Percentiles rank a stretch among this genome's conserved stretches.
phyloP scores from a whole-genome alignment of 2,797 vertebrate genomes.

The Ceyx erithaca region DNA sequence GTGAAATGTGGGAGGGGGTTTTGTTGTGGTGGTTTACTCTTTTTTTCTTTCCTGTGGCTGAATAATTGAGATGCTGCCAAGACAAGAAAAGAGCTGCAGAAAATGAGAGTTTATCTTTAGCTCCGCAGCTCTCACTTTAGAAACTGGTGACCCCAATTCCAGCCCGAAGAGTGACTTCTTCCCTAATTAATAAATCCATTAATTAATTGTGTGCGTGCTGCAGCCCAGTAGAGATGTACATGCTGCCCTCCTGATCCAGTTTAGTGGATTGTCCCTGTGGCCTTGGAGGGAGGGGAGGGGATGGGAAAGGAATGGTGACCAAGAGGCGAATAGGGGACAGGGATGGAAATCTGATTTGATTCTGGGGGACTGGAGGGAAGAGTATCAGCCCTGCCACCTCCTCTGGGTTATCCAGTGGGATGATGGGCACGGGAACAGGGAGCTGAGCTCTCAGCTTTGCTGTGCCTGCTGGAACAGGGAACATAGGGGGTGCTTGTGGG shows the following conservation, averaged over 20 bases:
- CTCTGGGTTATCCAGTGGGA: not conserved
- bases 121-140: conserved; percentile 76
- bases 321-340: not conserved
- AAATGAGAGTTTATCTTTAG: conserved; percentile 80
- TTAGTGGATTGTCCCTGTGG: conserved; percentile 51
- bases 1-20: not conserved
- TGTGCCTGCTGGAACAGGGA: not conserved
- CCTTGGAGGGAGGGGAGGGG: accelerated
- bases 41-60: not conserved
- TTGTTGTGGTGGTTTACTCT: not conserved
- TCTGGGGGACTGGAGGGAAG: not conserved
- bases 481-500: accelerated
- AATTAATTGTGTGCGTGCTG: conserved; percentile 78
- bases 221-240: conserved; percentile 66
- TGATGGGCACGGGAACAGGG: accelerated
- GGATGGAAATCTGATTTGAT: not conserved
- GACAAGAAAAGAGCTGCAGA: conserved; percentile 51
- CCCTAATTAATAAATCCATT: conserved; percentile 83
- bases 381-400: not conserved
- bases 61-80: conserved; percentile 71
- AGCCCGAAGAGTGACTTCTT: conserved; percentile 72
- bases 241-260: conserved; percentile 62
- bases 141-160: conserved; percentile 82
- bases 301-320: not conserved
- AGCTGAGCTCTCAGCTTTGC: not conserved